Evolutionary conservation across 2,797 vertebrate genomes (phyloP).

Genomic region (Danio kyathit): DNA sequence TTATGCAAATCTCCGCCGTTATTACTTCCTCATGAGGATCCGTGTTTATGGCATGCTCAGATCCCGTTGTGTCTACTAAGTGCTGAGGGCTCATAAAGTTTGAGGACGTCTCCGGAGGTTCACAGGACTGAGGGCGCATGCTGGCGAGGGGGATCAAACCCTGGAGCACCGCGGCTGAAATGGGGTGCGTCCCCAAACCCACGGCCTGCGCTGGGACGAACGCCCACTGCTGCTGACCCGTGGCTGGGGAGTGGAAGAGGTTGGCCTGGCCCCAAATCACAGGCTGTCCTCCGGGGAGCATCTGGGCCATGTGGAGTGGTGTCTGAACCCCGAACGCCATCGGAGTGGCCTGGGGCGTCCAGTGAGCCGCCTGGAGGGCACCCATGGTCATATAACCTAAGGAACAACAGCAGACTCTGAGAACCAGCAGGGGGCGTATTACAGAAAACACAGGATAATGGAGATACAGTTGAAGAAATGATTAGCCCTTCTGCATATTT

Average conservation of each 20-base stretch:
- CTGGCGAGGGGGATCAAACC: constrained; percentile 91
- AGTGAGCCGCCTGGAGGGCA: constrained; percentile 94
- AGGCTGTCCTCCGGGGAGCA: constrained; percentile 94
- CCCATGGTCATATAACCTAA: constrained; percentile 99
- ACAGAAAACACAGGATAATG: too few species aligned
- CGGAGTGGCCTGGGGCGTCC: constrained; percentile 91
- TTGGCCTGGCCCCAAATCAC: constrained; percentile 96
- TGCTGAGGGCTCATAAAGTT: constrained; percentile 92
- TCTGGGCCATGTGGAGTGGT: constrained; percentile 91
- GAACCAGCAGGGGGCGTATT: too few species aligned
- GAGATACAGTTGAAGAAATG: too few species aligned
- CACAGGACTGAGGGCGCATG: constrained; percentile 83
- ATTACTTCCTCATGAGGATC: constrained; percentile 66
- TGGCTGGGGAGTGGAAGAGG: constrained; percentile 87
- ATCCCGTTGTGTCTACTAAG: constrained; percentile 76
- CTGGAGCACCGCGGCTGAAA: constrained; percentile 96
- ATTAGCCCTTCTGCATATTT: too few species aligned
- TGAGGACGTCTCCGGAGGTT: constrained; percentile 80
- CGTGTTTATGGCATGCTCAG: constrained; percentile 61
- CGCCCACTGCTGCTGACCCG: constrained; percentile 94
- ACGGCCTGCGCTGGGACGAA: constrained; percentile 97
- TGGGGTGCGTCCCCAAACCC: constrained; percentile 84
- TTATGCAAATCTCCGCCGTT: background rate
- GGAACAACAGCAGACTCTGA: background rate
- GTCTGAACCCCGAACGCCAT: constrained; percentile 91